These are phyloP conservation scores for Alectura lathami DNA, from an alignment of 2,113 vertebrate genomes.

Conservation along the genomic window DNA sequence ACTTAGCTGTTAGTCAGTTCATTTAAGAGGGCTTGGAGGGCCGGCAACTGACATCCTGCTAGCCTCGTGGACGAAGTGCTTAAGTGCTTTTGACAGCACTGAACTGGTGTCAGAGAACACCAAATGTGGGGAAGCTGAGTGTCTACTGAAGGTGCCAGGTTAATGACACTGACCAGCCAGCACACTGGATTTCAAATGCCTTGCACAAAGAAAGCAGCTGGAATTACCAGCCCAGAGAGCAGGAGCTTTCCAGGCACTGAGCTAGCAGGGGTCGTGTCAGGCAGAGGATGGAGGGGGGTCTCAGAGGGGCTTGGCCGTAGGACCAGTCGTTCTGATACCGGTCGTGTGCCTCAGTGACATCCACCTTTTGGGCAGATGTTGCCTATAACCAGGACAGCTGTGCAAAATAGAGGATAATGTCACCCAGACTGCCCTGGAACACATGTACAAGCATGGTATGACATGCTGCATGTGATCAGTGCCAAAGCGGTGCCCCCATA, in stretches of 20 bases:
- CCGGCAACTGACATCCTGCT: not conserved
- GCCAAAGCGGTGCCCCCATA: not conserved
- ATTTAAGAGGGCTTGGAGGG: not conserved
- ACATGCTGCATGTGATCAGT: not conserved
- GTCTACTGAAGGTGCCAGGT: not conserved
- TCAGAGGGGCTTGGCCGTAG: not conserved
- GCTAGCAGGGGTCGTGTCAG: not conserved
- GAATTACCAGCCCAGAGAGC: not conserved
- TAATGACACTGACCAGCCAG: not conserved
- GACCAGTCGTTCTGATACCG: not conserved
- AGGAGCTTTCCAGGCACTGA: not conserved
- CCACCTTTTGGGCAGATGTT: rapidly evolving
- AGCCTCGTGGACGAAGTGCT: not conserved
- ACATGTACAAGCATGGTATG: rapidly evolving
- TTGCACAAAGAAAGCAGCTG: not conserved
- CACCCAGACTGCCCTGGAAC: not conserved
- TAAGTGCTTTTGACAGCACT: not conserved
- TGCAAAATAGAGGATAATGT: not conserved
- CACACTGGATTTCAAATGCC: not conserved
- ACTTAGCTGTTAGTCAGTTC: not conserved
- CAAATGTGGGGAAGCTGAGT: not conserved
- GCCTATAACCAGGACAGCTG: not conserved
- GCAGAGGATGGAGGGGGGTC: not conserved
- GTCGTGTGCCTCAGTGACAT: not conserved
- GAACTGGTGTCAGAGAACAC: not conserved